Base-by-base conservation (phyloP, 2,113 vertebrate genomes). In the Clupea harengus region DNA sequence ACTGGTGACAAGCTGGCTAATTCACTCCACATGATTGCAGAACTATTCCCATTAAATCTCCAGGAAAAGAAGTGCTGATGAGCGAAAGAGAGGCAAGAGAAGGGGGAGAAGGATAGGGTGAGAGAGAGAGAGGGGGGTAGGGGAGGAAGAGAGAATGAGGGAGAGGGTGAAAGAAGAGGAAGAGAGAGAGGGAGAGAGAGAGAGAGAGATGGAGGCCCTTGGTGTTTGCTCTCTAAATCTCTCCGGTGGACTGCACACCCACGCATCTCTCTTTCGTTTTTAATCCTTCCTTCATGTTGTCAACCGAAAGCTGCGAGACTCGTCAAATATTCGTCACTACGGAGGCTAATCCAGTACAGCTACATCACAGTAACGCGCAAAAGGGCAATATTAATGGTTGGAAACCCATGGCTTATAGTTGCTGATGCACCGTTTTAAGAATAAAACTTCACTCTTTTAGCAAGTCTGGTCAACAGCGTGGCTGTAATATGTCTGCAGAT, bases 1-100 rank as follows among this genome's bases (percentile, higher is more conserved):
- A 46, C 87, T 87, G 86, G 85, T 89, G 90, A 88, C 89, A 91
- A 84, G 89, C 85, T 83, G 84, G 88, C 86, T 91, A 89, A 91
- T 89, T 90, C 90, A 88, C 88, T 87, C 84, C 83, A 57, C 49
- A 87, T 86, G 83, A 90, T 86, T 89, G 87, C 85, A 87, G 82
- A 89, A 89, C 64, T 64, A 85, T 87, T 90, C 84, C 85, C 85
- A 91, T 90, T 91, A 89, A 89, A 88, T 88, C 86, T 86, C 28
- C 64, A 81, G 83, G 84, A 13, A 64, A 87, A 84, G 54, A 88
- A 67, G n/a, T 88, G 87, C 82, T 82, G 85, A 89, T 67, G 85
- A 84, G 82, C 84, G 80, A 82, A 57, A 39, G 46, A 85, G 47
- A 87, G 28, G 83, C 18, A 5, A 17, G 52, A 54, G 52, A 54